A percentile compares a stretch with the other conserved stretches of the same genome.
Conservation (phyloP, 2,797 vertebrate genomes). For the Luscinia megarhynchos region DNA sequence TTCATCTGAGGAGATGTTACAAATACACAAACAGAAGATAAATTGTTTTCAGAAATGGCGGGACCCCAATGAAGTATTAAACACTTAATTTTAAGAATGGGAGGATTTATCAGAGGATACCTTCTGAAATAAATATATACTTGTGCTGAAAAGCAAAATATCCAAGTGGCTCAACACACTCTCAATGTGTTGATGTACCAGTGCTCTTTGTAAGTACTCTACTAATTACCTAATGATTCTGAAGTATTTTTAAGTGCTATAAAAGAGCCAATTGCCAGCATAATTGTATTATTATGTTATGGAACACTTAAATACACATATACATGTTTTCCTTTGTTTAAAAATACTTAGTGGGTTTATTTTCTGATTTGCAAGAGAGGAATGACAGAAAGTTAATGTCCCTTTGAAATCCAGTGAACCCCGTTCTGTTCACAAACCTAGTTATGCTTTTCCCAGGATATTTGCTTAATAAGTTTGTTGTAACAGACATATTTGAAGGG, state of each 20-base stretch:
- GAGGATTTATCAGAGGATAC: neutral
- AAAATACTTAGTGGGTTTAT: neutral
- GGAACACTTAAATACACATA: neutral
- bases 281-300: neutral
- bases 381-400: neutral
- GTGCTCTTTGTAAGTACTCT: neutral
- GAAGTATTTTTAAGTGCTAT: neutral
- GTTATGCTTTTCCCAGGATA: neutral
- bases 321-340: neutral
- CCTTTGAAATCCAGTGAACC: neutral
- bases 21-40: neutral
- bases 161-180: neutral
- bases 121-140: neutral
- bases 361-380: neutral
- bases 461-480: neutral
- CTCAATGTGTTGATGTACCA: neutral
- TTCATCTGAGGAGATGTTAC: neutral
- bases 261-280: neutral
- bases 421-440: neutral
- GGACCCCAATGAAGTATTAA: neutral
- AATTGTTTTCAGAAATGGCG: neutral
- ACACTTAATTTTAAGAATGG: neutral
- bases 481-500: neutral
- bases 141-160: neutral
- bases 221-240: neutral